Base-by-base conservation (phyloP, 2,797 vertebrate species). In the Heteromormyrus szaboi region DNA sequence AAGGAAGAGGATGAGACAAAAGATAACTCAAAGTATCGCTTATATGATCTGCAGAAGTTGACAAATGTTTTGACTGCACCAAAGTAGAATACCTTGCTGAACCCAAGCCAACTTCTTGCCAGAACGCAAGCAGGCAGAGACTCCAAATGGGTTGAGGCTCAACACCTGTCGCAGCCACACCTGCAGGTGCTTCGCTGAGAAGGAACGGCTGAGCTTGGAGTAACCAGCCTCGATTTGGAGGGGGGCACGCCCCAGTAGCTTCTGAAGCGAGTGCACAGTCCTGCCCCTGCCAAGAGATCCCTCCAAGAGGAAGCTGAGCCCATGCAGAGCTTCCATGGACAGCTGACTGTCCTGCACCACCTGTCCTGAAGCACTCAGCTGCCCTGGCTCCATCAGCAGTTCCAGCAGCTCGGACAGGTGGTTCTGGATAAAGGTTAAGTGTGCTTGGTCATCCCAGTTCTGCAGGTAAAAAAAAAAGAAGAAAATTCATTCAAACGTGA, bases 371-470 rank as follows among this genome's bases (percentile, higher is more conserved):
- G 93, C 89, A 0, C 94, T 94, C 84, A 97, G 96, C 92, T 98
- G 97, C 19, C 96, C 97, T 0, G 98, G 98, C 88, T 98, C 97
- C 92, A 98, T 93, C 88, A 99, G 94, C 90, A 99, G 94, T 92
- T 99, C 97, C 93, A 99, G 90, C 50, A 99, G 92, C 37, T 97
- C 96, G 0, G 92, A 93, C 12, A 99, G 94, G 91, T 98, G 98
- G 85, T 93, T 97, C 90, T 95, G 97, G 59, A 99, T 86, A 7
- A 99, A 99, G 1, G 95, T 94, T 4, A 95, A 94, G 92, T 99
- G 98, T 76, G 97, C 97, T 92, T 96, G 97, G 91, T 99, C 98
- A 0, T 98, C 97, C 98, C 98, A 99, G 93, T 98, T 99, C 99
- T 99, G 90, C 59, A 2, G 50, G 33, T 22, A 11, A n/a, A 84